Base-by-base conservation (phyloP, 2,888 invertebrate genomes). In the Stenolophus ochropezus region DNA sequence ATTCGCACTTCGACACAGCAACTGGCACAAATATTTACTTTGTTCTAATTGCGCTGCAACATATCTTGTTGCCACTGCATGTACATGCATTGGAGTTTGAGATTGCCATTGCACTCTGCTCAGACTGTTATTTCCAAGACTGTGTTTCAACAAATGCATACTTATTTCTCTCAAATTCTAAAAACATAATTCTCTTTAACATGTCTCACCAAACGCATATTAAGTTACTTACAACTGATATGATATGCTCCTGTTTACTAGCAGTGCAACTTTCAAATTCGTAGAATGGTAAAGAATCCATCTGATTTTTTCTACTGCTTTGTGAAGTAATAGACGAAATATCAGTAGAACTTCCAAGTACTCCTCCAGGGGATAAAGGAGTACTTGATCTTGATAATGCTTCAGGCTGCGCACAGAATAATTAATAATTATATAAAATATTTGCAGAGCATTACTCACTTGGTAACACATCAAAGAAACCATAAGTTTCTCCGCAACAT, bases 231-330 rank as follows among this genome's bases (percentile, higher is more conserved):
- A 95, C 95, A 87, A 96, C 96, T 5, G 96, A 96, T 53, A 96
- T 95, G 51, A 96, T 94, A 87, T 96, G 96, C 86, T 96, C 96
- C 88, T 96, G 96, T 86, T 95, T 95, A 85, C 96, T 96, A 11
- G 96, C 96, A 1, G 96, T 96, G 87, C 96, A 96, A 51, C 94
- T 94, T 88, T 96, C 96, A 11, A 94, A 91, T 89, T 96, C 96
- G 82, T 94, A 91, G 89, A 96, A 96, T 0, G 96, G 96, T 85
- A 96, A 89, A 82, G 92, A 88, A 86, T 94, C 94, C 25, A 86
- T 85, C 83, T 88, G 87, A 83, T 89, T 90, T 87, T 87, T 88
- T 85, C 85, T 88, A 18, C 89, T 89, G 82, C 87, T 88, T 51
- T 91, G 91, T 77, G 89, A 90, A 69, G 89, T 88, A 33, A 90